These are phyloP conservation scores for Strix uralensis DNA, from an alignment of 2,113 vertebrate genomes.

Conservation along the genomic window DNA sequence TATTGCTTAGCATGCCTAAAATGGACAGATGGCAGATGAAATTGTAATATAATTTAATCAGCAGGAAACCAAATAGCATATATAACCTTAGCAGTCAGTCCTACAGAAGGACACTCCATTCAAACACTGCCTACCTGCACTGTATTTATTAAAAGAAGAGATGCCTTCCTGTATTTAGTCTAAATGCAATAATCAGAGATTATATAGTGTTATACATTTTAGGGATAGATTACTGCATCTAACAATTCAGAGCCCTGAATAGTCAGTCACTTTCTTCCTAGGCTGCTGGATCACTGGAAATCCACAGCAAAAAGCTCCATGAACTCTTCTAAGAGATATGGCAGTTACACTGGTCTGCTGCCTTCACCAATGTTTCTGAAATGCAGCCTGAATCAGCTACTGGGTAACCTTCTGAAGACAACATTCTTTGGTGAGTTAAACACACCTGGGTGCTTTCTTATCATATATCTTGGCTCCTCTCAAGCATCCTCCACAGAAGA, in stretches of 20 bases:
- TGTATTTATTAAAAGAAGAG: background rate
- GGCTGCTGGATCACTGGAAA: background rate
- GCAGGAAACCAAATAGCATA: constrained; percentile 1
- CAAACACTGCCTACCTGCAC: background rate
- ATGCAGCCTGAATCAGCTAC: background rate
- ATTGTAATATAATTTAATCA: background rate
- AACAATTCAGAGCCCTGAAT: background rate
- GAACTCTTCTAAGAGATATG: background rate
- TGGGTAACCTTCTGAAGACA: background rate
- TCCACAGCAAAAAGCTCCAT: background rate
- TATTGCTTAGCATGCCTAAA: background rate
- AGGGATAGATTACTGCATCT: background rate
- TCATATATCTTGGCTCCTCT: background rate
- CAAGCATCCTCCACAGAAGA: background rate
- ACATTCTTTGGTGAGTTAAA: background rate
- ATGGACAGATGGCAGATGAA: background rate
- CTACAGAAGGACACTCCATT: background rate
- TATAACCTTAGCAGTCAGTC: background rate
- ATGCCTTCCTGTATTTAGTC: background rate
- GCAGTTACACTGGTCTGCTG: background rate
- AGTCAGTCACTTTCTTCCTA: background rate
- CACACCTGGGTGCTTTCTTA: background rate
- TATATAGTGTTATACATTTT: background rate
- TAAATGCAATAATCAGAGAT: background rate
- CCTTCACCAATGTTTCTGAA: background rate